Conservation (phyloP, 2,113 vertebrate species). For the Hydrochoerus hydrochaeris region DNA sequence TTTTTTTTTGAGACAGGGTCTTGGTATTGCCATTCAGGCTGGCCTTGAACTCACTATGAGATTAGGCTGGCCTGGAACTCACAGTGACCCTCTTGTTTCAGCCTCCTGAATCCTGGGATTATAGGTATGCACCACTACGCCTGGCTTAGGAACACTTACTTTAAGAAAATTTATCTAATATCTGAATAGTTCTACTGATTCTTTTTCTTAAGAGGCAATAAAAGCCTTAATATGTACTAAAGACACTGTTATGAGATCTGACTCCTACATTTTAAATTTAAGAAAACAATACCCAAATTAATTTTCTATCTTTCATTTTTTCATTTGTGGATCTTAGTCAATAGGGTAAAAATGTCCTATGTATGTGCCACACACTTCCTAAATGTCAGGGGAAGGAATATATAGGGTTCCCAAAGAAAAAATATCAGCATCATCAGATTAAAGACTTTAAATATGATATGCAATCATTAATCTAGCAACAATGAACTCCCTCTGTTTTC, state of each 20-base stretch:
- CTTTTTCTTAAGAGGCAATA: slow-evolving; percentile 17
- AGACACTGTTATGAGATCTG: slow-evolving; percentile 15
- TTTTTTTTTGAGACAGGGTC: neutral
- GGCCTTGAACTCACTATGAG: neutral
- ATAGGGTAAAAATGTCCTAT: neutral
- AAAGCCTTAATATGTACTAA: neutral
- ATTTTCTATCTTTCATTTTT: slow-evolving; percentile 35
- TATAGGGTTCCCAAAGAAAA: neutral
- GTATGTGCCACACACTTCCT: neutral
- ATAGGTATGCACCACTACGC: neutral
- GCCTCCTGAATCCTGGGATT: neutral
- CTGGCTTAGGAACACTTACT: neutral
- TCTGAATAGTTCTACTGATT: neutral
- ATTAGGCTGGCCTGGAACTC: neutral
- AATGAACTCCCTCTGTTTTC: neutral
- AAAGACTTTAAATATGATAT: neutral
- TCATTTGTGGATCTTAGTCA: neutral
- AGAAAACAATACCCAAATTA: neutral
- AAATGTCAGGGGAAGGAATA: neutral
- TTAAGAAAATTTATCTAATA: slow-evolving; percentile 50
- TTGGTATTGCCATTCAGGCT: neutral
- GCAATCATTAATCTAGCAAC: neutral
- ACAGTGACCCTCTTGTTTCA: neutral
- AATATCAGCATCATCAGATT: neutral
- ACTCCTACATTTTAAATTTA: slow-evolving; percentile 47